phyloP scores from a whole-genome alignment of 2,797 vertebrate genomes.

The Psittacula echo region DNA sequence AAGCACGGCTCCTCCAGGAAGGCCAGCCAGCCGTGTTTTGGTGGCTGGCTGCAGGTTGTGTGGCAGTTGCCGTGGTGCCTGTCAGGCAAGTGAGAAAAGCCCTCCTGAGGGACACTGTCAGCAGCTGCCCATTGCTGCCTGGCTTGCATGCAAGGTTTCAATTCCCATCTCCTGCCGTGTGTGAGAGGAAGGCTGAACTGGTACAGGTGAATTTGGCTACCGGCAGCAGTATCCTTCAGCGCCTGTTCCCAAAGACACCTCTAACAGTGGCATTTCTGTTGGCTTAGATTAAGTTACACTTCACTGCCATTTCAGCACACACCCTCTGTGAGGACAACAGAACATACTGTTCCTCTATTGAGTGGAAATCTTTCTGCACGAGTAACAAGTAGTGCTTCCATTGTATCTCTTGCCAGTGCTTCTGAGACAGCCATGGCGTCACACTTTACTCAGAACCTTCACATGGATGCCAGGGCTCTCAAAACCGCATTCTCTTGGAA shows the following conservation, averaged over 20 bases:
- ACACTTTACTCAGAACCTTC: neutral
- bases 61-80: slow-evolving; percentile 77
- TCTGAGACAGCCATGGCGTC: neutral
- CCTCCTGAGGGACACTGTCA: slow-evolving; percentile 77
- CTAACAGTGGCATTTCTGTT: neutral
- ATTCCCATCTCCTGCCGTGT: neutral
- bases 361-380: neutral
- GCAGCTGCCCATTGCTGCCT: slow-evolving; percentile 64
- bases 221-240: neutral
- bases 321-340: neutral
- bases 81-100: slow-evolving; percentile 76
- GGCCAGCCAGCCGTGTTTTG: slow-evolving; percentile 76
- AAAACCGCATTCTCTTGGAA: neutral
- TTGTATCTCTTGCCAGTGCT: neutral
- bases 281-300: neutral
- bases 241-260: neutral
- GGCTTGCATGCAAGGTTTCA: neutral
- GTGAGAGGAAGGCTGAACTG: neutral
- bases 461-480: neutral
- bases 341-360: neutral
- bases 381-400: neutral
- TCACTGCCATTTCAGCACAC: neutral
- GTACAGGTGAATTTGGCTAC: slow-evolving; percentile 25
- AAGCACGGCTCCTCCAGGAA: slow-evolving; percentile 74
- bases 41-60: slow-evolving; percentile 82